A percentile compares a stretch with the other conserved stretches of the same genome.
Conservation (phyloP, 1,140 invertebrate genomes). For the Tetramorium alpestre region DNA sequence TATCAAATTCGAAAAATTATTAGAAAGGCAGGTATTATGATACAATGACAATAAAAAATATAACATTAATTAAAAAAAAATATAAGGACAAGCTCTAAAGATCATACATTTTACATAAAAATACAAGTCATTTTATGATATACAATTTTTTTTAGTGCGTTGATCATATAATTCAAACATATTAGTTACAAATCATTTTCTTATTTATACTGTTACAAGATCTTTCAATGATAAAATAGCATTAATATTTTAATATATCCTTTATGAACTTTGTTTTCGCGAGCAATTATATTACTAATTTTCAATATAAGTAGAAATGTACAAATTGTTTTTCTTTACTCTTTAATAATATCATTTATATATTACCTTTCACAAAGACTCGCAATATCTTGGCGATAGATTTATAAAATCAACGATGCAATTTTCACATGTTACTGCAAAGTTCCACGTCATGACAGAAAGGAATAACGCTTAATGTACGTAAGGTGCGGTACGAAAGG, state of each 20-base stretch:
- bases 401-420: neutral
- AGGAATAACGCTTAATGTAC: slow-evolving; percentile 23
- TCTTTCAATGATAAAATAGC: neutral
- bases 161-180: neutral
- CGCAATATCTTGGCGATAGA: neutral
- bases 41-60: neutral
- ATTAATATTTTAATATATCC: neutral
- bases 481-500: neutral
- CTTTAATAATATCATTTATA: neutral
- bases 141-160: neutral
- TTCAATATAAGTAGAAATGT: neutral
- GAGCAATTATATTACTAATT: neutral
- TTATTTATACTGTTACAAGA: neutral
- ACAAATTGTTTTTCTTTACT: neutral
- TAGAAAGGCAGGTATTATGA: neutral
- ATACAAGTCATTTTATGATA: neutral
- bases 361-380: neutral
- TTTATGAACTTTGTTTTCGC: neutral
- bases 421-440: neutral
- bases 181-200: neutral
- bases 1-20: neutral
- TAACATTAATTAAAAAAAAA: neutral
- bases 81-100: too few relatives aligned
- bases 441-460: neutral
- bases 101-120: too few relatives aligned